phyloP scores from a whole-genome alignment of 2,797 vertebrate genomes.

The Pyrrhura leucotis region DNA sequence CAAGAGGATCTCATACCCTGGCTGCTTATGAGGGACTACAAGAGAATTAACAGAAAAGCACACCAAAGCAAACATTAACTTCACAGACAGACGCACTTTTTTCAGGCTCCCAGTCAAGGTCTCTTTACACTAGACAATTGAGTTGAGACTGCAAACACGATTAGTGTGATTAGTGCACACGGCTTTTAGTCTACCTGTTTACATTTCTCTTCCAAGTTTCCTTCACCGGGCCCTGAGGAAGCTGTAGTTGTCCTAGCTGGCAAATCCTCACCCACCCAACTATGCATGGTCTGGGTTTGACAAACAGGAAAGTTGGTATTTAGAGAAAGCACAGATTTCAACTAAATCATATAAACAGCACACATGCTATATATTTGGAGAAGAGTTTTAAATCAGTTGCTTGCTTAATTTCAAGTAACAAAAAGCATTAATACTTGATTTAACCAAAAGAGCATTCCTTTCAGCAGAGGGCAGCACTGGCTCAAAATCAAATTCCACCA shows the following conservation, averaged over 20 bases:
- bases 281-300: constrained; percentile 86
- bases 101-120: neutral
- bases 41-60: constrained; percentile 28
- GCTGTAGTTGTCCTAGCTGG: constrained; percentile 86
- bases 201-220: constrained; percentile 93
- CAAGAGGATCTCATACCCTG: neutral
- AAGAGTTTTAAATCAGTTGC: neutral
- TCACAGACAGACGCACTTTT: neutral
- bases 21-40: neutral
- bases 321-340: neutral
- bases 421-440: neutral
- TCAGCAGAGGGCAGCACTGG: neutral
- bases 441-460: neutral
- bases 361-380: neutral
- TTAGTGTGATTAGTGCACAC: constrained; percentile 74
- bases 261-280: constrained; percentile 91
- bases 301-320: constrained; percentile 73
- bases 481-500: neutral
- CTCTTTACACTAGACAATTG: constrained; percentile 46
- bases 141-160: constrained; percentile 64
- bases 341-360: neutral
- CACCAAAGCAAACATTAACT: constrained; percentile 22
- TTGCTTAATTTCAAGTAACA: neutral
- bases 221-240: constrained; percentile 88
- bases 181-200: constrained; percentile 90